phyloP scores from a whole-genome alignment of 2,797 vertebrate species.

The Champsocephalus gunnari region DNA sequence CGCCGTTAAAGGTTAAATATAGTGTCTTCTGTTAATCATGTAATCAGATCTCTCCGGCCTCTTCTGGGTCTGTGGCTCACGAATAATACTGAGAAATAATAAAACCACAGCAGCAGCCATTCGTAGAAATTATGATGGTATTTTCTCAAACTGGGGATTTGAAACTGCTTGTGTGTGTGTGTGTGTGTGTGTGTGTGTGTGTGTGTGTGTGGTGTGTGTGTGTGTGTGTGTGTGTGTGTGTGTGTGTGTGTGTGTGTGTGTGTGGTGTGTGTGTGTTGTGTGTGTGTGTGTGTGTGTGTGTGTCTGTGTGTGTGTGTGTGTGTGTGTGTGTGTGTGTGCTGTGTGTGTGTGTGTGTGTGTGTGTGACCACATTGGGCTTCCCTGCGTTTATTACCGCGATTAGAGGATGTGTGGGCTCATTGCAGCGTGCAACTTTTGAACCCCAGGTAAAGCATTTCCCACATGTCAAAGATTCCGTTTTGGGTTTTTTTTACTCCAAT shows the following conservation, averaged over 20 bases:
- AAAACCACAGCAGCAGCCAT: conserved; percentile 54
- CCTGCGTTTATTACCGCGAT: conserved; percentile 56
- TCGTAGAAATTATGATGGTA: conserved; percentile 57
- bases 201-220: conserved; percentile 10
- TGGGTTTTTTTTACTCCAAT: conserved; percentile 17
- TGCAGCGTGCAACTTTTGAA: conserved; percentile 68
- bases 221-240: conserved; percentile 24
- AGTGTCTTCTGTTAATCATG: conserved; percentile 57
- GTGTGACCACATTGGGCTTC: conserved; percentile 41
- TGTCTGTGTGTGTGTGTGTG: background rate
- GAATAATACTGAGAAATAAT: conserved; percentile 68
- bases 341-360: conserved; percentile 7
- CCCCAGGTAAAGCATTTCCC: conserved; percentile 76
- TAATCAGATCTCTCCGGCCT: conserved; percentile 49
- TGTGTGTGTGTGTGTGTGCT: conserved; percentile 9
- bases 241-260: background rate
- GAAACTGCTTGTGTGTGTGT: conserved; percentile 28
- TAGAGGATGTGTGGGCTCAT: conserved; percentile 51
- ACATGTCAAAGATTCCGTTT: conserved; percentile 62
- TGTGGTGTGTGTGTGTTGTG: conserved; percentile 16
- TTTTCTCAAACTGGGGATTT: conserved; percentile 53
- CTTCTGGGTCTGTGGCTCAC: conserved; percentile 55
- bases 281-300: conserved; percentile 11
- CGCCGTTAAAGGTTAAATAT: conserved; percentile 68
- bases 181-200: background rate